A percentile compares a stretch with the other conserved stretches of the same genome.
Evolutionary conservation across 2,888 invertebrate genomes (phyloP).

Genomic region (Hypercompe scribonia): DNA sequence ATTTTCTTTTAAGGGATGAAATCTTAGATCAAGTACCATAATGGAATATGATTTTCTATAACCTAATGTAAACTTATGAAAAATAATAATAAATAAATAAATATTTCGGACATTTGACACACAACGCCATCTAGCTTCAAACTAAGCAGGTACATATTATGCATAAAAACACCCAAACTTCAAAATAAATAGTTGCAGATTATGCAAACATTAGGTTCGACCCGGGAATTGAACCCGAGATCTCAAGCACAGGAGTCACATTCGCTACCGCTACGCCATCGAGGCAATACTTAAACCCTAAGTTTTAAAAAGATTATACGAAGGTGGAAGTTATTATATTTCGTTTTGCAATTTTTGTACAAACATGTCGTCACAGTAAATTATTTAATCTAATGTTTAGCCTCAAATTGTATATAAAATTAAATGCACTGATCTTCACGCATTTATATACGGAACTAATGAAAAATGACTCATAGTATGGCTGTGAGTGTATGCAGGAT

Average conservation of each 20-base stretch:
- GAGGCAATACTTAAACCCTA: background rate
- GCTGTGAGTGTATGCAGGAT: background rate
- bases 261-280: no score
- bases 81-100: no score
- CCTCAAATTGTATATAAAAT: constrained; percentile 12
- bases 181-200: no score
- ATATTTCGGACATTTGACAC: no score
- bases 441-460: constrained; percentile 36
- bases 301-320: background rate
- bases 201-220: no score
- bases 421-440: constrained; percentile 30
- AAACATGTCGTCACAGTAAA: constrained; percentile 12
- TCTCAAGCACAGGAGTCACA: no score
- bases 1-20: background rate
- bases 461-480: constrained; percentile 12
- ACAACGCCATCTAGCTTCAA: no score
- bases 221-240: no score
- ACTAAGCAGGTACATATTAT: no score
- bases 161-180: no score
- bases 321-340: background rate
- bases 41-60: background rate
- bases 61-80: background rate
- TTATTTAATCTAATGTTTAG: constrained; percentile 13
- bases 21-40: background rate
- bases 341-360: background rate